Evolutionary conservation across 2,797 vertebrate genomes (phyloP).

Genomic region (Lithobates sylvaticus): DNA sequence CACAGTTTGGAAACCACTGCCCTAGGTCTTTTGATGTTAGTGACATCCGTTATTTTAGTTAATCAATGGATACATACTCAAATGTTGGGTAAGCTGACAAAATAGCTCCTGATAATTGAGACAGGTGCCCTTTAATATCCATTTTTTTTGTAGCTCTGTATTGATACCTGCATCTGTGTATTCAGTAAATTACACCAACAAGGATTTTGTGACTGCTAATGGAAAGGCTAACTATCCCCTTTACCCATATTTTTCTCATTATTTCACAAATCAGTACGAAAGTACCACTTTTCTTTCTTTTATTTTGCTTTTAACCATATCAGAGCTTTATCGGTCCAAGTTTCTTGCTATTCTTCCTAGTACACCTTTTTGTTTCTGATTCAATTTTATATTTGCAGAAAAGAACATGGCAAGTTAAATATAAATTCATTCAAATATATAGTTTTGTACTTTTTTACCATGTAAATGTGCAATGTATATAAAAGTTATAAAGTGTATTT

Average conservation of each 20-base stretch:
- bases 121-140: background rate
- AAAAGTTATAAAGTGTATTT: slow-evolving; percentile 99
- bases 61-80: background rate
- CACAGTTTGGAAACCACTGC: too few relatives aligned
- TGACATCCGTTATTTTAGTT: background rate
- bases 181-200: background rate
- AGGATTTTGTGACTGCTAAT: slow-evolving; percentile 5
- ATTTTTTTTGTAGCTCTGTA: slow-evolving; percentile 10
- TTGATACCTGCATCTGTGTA: background rate
- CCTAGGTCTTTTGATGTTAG: too few relatives aligned
- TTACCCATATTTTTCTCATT: slow-evolving; percentile 62
- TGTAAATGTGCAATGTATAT: slow-evolving; percentile 99
- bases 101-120: background rate
- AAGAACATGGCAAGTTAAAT: slow-evolving; percentile 94
- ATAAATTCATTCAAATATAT: slow-evolving; percentile 99
- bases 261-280: slow-evolving; percentile 69
- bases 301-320: slow-evolving; percentile 67
- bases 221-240: background rate
- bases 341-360: slow-evolving; percentile 77
- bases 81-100: background rate
- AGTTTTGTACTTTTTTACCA: slow-evolving; percentile 99
- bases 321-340: slow-evolving; percentile 81
- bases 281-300: slow-evolving; percentile 56
- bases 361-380: slow-evolving; percentile 81
- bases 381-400: slow-evolving; percentile 92